phyloP scores from a whole-genome alignment of 2,113 vertebrate species.

The Phodopus roborovskii region DNA sequence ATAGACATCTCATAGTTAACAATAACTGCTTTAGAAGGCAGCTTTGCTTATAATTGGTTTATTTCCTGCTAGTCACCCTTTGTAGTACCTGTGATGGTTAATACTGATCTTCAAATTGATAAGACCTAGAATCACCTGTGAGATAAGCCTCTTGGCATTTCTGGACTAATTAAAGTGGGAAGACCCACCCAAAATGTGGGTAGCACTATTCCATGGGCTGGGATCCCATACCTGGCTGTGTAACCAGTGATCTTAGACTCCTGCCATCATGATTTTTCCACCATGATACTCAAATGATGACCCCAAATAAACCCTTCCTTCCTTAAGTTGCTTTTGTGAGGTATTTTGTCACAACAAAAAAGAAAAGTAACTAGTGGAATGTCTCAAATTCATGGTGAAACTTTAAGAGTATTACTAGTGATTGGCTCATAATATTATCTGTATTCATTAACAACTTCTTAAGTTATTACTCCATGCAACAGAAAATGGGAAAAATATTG shows the following conservation, averaged over 20 bases:
- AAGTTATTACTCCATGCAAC: neutral
- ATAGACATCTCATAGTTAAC: neutral
- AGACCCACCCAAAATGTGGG: neutral
- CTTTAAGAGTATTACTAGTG: conserved; percentile 39
- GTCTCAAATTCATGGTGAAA: conserved; percentile 9
- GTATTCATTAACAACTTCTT: conserved; percentile 6
- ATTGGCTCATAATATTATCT: conserved; percentile 28
- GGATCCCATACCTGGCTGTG: neutral
- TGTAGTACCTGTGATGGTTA: neutral
- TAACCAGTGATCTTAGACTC: neutral
- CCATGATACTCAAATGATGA: neutral
- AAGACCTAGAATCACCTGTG: neutral
- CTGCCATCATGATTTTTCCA: neutral
- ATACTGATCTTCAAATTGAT: neutral
- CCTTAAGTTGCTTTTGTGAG: neutral
- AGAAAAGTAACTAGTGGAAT: neutral
- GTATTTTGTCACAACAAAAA: neutral
- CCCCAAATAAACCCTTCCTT: neutral
- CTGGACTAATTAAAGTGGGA: neutral
- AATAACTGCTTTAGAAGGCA: neutral
- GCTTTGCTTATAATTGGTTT: conserved; percentile 17
- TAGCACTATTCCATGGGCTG: neutral
- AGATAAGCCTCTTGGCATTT: neutral
- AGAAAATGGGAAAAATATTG: neutral
- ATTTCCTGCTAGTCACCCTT: neutral